Evolutionary conservation across 2,113 vertebrate genomes (phyloP), one percentile per base, ranked within the genome.

Genomic region (Anas platyrhynchos): DNA sequence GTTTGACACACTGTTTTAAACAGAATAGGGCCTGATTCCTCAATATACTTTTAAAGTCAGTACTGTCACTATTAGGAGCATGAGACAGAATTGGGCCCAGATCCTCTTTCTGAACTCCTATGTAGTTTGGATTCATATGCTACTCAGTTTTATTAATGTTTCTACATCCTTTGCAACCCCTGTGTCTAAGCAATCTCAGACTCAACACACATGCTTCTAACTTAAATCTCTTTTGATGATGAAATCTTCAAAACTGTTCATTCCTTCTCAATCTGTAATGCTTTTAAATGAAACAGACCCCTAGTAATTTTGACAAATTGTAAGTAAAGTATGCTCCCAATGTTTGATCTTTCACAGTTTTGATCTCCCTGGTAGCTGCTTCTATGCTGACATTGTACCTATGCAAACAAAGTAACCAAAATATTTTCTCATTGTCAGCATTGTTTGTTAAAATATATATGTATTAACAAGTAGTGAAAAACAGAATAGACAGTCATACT

Each of bases 331-430:
- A 55, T 13, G 7, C 74, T 96, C 50, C 62, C 66, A 15, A 7
- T 72, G 83, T 97, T 94, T 97, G 95, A 97, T 97, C 58, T 32
- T 32, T 82, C 48, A 65, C 18, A 81, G 62, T 84, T 96, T 95
- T 95, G 91, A 97, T 93, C 58, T 48, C 56, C 31, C 61, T 80
- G 34, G 77, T 8, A 89, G 54, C 62, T 85, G 83, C 73, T 96
- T 96, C 96, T 93, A 93, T 91, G 68, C 88, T 44, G 93, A 95
- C 65, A 58, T 29, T 87, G 68, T 93, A 81, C 62, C 6, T 85
- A 88, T 72, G 87, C 93, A 68, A 95, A 91, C 93, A 68, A 95
- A 96, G 92, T 97, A 87, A 76, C 34, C 38, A 65, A 65, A 65
- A 65, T 41, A 50, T 48, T 48, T 48, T 48, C 46, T 48, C 46